A percentile compares a stretch with the other conserved stretches of the same genome.
These are phyloP conservation scores for Philereme transversata DNA, from an alignment of 2,888 invertebrate species.

Conservation along the genomic window DNA sequence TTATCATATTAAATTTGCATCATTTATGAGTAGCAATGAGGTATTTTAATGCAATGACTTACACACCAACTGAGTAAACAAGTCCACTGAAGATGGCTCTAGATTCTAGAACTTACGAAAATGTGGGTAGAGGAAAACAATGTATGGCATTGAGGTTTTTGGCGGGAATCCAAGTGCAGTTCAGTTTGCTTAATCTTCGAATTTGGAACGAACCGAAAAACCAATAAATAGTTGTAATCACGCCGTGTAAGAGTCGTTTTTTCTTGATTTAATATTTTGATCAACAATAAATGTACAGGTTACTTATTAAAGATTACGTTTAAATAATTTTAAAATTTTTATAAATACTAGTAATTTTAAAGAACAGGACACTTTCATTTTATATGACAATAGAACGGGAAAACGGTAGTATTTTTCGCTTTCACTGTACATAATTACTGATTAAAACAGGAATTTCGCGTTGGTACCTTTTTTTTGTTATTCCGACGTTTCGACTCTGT, in stretches of 20 bases:
- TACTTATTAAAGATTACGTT: too few relatives aligned
- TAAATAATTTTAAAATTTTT: too few relatives aligned
- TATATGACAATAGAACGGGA: too few relatives aligned
- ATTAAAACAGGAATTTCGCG: too few relatives aligned
- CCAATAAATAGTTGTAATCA: slow-evolving; percentile 1
- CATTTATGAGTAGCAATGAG: slow-evolving; percentile 6
- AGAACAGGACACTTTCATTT: too few relatives aligned
- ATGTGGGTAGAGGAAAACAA: slow-evolving; percentile 22
- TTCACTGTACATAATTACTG: too few relatives aligned
- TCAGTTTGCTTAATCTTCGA: slow-evolving; percentile 22
- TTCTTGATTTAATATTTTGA: too few relatives aligned
- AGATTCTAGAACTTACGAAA: slow-evolving; percentile 13
- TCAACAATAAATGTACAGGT: too few relatives aligned
- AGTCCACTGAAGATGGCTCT: slow-evolving; percentile 13
- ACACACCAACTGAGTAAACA: slow-evolving; percentile 25
- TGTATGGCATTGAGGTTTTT: slow-evolving; percentile 31
- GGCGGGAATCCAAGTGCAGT: slow-evolving; percentile 37
- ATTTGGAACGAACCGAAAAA: slow-evolving; percentile 24
- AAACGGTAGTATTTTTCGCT: too few relatives aligned
- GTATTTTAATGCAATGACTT: slow-evolving; percentile 24
- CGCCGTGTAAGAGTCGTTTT: neutral
- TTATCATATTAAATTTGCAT: slow-evolving; percentile 6
- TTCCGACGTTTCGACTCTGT: too few relatives aligned
- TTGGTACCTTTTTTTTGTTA: too few relatives aligned
- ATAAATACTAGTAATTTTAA: too few relatives aligned